Conservation (phyloP, 1,140 invertebrate species). For the Caerostris darwini region DNA sequence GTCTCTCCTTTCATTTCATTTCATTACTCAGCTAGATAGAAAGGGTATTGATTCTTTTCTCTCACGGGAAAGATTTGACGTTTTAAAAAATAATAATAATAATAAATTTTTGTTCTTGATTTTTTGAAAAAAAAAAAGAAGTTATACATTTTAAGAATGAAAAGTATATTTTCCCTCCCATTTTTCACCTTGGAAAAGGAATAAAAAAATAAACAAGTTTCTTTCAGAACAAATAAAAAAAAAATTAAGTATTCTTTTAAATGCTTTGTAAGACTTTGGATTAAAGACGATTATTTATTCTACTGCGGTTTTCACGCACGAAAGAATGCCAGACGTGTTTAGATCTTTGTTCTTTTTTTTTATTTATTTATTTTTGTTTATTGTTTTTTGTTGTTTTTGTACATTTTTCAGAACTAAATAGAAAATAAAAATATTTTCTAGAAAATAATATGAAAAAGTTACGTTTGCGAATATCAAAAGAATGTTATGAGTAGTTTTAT, state of each 20-base stretch:
- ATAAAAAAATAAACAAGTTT: background rate
- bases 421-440: background rate
- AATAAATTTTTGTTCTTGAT: background rate
- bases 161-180: background rate
- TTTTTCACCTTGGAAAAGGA: background rate
- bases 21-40: slow-evolving; percentile 8
- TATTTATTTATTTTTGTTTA: background rate
- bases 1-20: background rate
- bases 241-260: background rate
- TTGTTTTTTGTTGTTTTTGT: background rate
- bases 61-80: background rate
- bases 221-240: background rate
- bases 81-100: background rate
- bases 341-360: background rate
- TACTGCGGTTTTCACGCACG: background rate
- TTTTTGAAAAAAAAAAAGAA: background rate
- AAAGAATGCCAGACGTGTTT: background rate
- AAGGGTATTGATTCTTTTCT: background rate
- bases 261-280: background rate
- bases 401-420: background rate
- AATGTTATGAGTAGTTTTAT: background rate
- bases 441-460: slow-evolving; percentile 21
- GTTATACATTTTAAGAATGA: background rate
- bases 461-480: background rate
- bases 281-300: slow-evolving; percentile 2